Base-by-base conservation (phyloP, 2,888 invertebrate species). In the Nemotelus nigrinus region DNA sequence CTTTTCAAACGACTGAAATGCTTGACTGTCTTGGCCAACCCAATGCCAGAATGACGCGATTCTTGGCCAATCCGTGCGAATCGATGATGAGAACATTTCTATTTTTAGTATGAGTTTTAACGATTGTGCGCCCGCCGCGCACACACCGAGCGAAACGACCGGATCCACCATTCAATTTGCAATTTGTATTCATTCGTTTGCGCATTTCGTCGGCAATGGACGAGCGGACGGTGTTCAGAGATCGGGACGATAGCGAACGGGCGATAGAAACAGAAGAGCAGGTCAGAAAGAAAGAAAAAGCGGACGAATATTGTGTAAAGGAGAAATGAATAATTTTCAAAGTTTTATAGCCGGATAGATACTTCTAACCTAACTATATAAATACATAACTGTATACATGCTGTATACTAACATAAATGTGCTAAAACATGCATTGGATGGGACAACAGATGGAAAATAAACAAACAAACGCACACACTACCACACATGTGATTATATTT, bases 51-150 rank as follows among this genome's bases (percentile, higher is more conserved):
- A 74, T 74, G 60, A 74, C 74, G 74, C 43, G 74, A 74, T 74
- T 63, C 63, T 41, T 41, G 41, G 8, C 74, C 55, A 74, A 74
- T 63, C 63, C 6, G 8, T 10, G 43, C 39, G 7, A 39, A 41
- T 7, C 63, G 60, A 63, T 74, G 74, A 74, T 74, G 74, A 74
- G 74, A 74, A 74, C 74, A 74, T 74, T 74, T 63, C 74, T 74
- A 74, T 74, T 74, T 74, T 74, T 74, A 74, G 74, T 25, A 8
- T 47, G 2, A 55, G 53, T 70, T 70, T 60, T 48, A 57, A 47
- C 74, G 74, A 48, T 10, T 63, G 74, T 63, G 72, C 72, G 47
- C 58, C 45, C 43, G 55, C 70, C 65, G 74, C 74, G 72, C 72
- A 60, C 58, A 60, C 43, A 70, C 70, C 65, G 67, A 3, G 47